Conservation (phyloP, 2,888 invertebrate genomes). For the Zygaena filipendulae region DNA sequence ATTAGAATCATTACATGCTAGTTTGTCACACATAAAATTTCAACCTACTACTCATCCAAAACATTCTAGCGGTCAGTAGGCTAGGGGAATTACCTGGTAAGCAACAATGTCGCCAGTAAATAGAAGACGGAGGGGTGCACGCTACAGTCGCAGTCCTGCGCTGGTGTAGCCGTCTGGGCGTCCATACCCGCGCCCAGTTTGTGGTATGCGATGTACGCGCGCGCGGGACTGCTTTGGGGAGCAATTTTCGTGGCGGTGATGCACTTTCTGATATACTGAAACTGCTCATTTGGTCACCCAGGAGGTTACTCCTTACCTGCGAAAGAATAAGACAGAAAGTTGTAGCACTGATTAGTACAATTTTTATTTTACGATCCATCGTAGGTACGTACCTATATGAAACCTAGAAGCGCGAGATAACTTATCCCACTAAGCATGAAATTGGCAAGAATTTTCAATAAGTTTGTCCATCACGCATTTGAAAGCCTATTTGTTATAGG, state of each 20-base stretch:
- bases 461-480: too few relatives aligned
- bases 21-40: too few relatives aligned
- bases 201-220: conserved; percentile 73
- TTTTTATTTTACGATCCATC: too few relatives aligned
- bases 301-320: conserved; percentile 44
- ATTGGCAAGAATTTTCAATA: too few relatives aligned
- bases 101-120: conserved; percentile 69
- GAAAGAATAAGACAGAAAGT: conserved; percentile 10
- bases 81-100: conserved; percentile 57
- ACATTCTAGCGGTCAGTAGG: too few relatives aligned
- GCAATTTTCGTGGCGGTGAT: conserved; percentile 58
- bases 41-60: too few relatives aligned
- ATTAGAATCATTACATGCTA: too few relatives aligned
- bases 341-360: too few relatives aligned
- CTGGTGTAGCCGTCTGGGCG: conserved; percentile 59
- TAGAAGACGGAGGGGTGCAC: conserved; percentile 75
- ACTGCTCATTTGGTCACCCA: conserved; percentile 57
- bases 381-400: too few relatives aligned
- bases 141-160: conserved; percentile 70
- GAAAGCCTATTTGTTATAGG: too few relatives aligned
- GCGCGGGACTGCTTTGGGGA: conserved; percentile 58
- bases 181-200: conserved; percentile 67
- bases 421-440: too few relatives aligned
- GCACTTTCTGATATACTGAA: conserved; percentile 37
- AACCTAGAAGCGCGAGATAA: too few relatives aligned